Evolutionary conservation across 1,140 invertebrate genomes (phyloP), one percentile per base, ranked within the genome.

Genomic region (Manduca sexta): DNA sequence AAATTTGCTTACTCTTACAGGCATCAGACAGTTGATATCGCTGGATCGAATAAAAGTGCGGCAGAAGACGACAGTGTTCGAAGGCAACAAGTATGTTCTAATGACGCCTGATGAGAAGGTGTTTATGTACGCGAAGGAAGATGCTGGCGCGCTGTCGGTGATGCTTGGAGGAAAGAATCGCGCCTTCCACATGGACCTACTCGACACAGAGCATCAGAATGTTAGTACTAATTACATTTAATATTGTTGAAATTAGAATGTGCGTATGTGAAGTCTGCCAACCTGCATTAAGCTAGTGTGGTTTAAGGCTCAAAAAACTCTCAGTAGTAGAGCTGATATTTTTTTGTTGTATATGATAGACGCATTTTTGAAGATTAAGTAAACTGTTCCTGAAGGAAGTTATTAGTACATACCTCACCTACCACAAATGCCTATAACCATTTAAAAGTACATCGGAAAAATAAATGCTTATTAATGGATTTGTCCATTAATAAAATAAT

Each of bases 81-180:
- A 48, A 0, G 57, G 56, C 48, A 63, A 60, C 52, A 66, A 72
- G 58, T 78, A 75, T 52, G 64, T 63, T 35, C 65, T 78, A 49
- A 30, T 63, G 45, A 45, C 52, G n/a, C 39, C 52, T 0, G 62
- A 67, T 1, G 65, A 66, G 0, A 46, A 45, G 7, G 56, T 52
- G 18, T 40, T 76, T 41, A 31, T 76, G 14, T 54, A 63, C 45
- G 73, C 68, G 2, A 64, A 61, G 39, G 73, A 76, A 40, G 56
- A 65, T 37, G 52, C 64, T 10, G 60, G 64, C 2, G 35, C 63
- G 16, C 34, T 69, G 2, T 55, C 60, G 29, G 49, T 40, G 6
- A 41, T 75, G 52, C 59, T 76, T 26, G 56, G 50, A 1, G 69
- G 69, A 10, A 65, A 64, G 53, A 61, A 52, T 30, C 52, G 73